phyloP scores from a whole-genome alignment of 2,113 vertebrate genomes.

The Oncorhynchus gorbuscha region DNA sequence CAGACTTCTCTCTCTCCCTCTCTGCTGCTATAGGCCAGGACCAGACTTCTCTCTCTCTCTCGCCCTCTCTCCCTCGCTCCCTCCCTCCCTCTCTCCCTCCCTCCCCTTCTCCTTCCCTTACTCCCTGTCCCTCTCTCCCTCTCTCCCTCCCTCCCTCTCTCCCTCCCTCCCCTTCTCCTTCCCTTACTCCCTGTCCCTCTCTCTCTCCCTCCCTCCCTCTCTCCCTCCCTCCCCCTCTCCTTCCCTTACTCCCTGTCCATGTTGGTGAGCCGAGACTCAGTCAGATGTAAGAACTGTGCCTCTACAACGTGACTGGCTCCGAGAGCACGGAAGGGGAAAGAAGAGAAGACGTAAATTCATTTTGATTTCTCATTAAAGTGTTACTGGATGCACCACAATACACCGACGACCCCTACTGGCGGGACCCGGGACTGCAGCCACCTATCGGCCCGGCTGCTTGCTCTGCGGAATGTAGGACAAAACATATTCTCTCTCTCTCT shows the following conservation, averaged over 20 bases:
- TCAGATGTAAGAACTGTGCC: slow-evolving; percentile 51
- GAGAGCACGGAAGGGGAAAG: slow-evolving; percentile 38
- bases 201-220: not conserved
- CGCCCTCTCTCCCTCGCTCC: no score
- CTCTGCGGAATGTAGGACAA: slow-evolving; percentile 23
- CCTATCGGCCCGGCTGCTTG: slow-evolving; percentile 27
- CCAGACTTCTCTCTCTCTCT: no score
- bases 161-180: no score
- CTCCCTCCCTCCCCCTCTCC: not conserved
- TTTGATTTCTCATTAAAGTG: slow-evolving; percentile 65
- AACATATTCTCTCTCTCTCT: slow-evolving; percentile 56
- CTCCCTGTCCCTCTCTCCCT: not conserved
- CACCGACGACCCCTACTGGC: slow-evolving; percentile 75
- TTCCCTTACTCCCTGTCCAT: not conserved
- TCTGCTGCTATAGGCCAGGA: no score
- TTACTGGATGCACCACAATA: slow-evolving; percentile 57
- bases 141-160: not conserved
- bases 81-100: not conserved
- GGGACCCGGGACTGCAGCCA: not conserved
- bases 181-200: no score
- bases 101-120: not conserved
- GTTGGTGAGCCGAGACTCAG: slow-evolving; percentile 25
- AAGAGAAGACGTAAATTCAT: slow-evolving; percentile 61
- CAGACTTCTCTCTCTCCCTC: not conserved
- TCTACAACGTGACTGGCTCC: slow-evolving; percentile 70